Evolutionary conservation across 2,888 invertebrate species (phyloP).

Genomic region (Gerris lacustris): DNA sequence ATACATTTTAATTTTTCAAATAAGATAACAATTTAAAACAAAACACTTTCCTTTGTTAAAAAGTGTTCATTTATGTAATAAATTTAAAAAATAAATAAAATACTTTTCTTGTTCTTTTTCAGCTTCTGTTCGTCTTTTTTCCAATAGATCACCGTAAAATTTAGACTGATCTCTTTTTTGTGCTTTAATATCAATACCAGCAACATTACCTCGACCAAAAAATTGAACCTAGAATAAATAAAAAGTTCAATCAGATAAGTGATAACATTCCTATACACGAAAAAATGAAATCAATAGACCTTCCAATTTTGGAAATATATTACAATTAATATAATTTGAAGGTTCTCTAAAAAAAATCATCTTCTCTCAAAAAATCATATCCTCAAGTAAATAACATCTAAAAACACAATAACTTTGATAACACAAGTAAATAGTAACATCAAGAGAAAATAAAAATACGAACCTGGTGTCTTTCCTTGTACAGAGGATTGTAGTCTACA

Average conservation of each 20-base stretch:
- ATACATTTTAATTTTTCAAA: too few relatives aligned
- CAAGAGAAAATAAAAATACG: neutral
- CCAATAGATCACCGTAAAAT: slow-evolving; percentile 91
- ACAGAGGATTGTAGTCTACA: slow-evolving; percentile 90
- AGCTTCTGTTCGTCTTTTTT: slow-evolving; percentile 86
- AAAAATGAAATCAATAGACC: neutral
- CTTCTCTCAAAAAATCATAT: too few relatives aligned
- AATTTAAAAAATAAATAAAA: slow-evolving; percentile 4
- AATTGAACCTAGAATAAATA: slow-evolving; percentile 61
- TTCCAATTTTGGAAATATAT: neutral
- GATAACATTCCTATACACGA: neutral
- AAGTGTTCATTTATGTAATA: too few relatives aligned
- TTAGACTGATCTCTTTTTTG: slow-evolving; percentile 90
- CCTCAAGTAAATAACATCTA: too few relatives aligned
- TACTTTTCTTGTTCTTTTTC: slow-evolving; percentile 34
- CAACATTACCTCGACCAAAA: slow-evolving; percentile 93
- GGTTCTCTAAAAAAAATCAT: too few relatives aligned
- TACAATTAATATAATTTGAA: too few relatives aligned
- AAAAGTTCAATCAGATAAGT: neutral
- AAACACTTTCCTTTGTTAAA: too few relatives aligned
- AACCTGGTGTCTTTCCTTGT: slow-evolving; percentile 85
- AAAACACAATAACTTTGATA: too few relatives aligned
- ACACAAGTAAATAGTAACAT: too few relatives aligned
- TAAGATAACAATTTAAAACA: too few relatives aligned
- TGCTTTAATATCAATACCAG: slow-evolving; percentile 94